Conservation (phyloP, 2,113 vertebrate genomes). For the Cochlearius cochlearius region DNA sequence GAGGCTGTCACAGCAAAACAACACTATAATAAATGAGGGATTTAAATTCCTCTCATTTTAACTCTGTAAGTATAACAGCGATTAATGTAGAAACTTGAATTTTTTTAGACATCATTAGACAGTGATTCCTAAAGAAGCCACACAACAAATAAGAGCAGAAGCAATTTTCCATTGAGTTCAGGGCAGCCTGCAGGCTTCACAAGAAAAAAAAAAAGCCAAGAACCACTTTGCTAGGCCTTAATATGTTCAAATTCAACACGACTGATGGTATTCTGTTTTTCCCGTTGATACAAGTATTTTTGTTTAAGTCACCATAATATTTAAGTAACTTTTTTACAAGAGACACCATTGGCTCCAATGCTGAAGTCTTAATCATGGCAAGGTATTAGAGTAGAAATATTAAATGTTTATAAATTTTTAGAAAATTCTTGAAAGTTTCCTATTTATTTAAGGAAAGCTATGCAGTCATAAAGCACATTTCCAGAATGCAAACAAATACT, state of each 20-base stretch:
- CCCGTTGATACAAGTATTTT: background rate
- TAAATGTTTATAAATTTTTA: background rate
- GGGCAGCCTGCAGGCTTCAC: background rate
- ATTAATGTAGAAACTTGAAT: background rate
- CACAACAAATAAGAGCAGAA: background rate
- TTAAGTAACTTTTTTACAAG: background rate
- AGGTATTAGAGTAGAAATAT: background rate
- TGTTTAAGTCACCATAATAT: background rate
- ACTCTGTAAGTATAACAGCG: background rate
- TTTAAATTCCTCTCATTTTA: background rate
- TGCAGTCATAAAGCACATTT: background rate
- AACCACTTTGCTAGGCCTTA: background rate
- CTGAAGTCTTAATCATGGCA: background rate
- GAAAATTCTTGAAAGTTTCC: background rate
- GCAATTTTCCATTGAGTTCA: background rate
- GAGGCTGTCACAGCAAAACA: background rate
- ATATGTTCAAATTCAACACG: background rate
- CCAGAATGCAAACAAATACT: background rate
- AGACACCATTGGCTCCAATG: background rate
- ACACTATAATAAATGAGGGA: background rate
- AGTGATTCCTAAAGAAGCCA: background rate
- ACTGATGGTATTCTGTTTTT: background rate
- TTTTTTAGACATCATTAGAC: background rate
- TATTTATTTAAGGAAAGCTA: background rate
- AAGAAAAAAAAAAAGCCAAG: background rate